Percentiles rank a stretch among this genome's conserved stretches.
phyloP scores from a whole-genome alignment of 2,888 invertebrate genomes.

The Yponomeuta sedellus region DNA sequence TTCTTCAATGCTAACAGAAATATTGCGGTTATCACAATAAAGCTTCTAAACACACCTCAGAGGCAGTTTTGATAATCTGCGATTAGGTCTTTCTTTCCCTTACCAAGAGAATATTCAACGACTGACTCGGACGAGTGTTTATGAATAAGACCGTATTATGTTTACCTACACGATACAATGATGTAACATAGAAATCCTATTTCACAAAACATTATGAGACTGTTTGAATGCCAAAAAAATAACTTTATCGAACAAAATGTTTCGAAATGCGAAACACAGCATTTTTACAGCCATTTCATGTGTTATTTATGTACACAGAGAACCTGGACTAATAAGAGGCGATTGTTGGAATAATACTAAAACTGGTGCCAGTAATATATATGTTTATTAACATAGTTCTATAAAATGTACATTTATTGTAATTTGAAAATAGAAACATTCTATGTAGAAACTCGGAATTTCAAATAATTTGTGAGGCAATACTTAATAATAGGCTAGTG shows the following conservation, averaged over 20 bases:
- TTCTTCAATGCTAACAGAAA: no score
- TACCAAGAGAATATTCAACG: no score
- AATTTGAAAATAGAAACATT: conserved; percentile 70
- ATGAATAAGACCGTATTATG: no score
- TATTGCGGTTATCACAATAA: no score
- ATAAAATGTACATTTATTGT: conserved; percentile 65
- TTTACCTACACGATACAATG: background rate
- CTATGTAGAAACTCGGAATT: conserved; percentile 64
- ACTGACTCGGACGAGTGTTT: no score
- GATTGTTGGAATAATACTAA: conserved; percentile 33
- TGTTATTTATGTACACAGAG: background rate
- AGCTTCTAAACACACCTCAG: no score
- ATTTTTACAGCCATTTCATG: background rate
- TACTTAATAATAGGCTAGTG: conserved; percentile 54
- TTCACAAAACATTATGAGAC: background rate
- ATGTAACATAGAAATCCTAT: no score
- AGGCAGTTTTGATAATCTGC: no score
- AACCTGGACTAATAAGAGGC: background rate
- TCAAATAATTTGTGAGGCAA: conserved; percentile 56
- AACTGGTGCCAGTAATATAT: conserved; percentile 56
- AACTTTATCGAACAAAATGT: background rate
- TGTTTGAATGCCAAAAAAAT: background rate
- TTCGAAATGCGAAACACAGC: background rate
- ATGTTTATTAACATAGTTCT: conserved; percentile 73
- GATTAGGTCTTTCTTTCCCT: no score